These are phyloP conservation scores for Anoplophora glabripennis DNA, from an alignment of 1,140 invertebrate genomes.

Conservation along the genomic window DNA sequence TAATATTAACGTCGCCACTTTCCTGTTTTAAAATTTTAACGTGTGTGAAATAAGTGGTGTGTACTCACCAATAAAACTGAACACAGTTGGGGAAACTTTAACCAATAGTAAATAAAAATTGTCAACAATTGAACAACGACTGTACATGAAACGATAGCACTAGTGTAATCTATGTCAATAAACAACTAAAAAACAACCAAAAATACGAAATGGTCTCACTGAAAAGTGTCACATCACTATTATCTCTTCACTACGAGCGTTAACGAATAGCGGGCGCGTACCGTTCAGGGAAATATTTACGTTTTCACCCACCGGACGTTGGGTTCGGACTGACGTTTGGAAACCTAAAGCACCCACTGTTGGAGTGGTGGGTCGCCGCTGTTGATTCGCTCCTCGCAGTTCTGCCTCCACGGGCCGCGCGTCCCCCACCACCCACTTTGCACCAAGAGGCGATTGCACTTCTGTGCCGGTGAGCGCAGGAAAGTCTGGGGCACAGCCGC, in stretches of 20 bases:
- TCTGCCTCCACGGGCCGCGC: slow-evolving; percentile 13
- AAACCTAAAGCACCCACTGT: neutral
- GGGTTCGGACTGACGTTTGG: slow-evolving; percentile 7
- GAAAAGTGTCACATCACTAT: slow-evolving; percentile 10
- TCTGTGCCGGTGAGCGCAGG: no score
- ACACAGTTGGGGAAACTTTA: neutral
- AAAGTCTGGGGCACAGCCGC: no score
- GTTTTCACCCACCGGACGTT: neutral
- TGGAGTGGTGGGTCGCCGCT: slow-evolving; percentile 6
- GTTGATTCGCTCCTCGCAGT: slow-evolving; percentile 7
- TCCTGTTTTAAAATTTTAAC: neutral
- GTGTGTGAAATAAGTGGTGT: neutral
- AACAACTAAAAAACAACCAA: neutral
- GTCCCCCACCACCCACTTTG: slow-evolving; percentile 15
- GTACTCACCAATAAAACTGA: neutral
- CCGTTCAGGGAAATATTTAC: neutral
- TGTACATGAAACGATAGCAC: neutral
- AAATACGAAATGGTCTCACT: slow-evolving; percentile 6
- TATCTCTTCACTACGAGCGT: slow-evolving; percentile 1
- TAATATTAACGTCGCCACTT: neutral
- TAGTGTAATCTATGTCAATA: neutral
- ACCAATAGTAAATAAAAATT: neutral
- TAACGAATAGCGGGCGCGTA: neutral
- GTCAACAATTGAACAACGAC: neutral
- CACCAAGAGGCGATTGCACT: slow-evolving; percentile 4